Conservation (phyloP, 2,113 vertebrate species). For the Antennarius striatus region DNA sequence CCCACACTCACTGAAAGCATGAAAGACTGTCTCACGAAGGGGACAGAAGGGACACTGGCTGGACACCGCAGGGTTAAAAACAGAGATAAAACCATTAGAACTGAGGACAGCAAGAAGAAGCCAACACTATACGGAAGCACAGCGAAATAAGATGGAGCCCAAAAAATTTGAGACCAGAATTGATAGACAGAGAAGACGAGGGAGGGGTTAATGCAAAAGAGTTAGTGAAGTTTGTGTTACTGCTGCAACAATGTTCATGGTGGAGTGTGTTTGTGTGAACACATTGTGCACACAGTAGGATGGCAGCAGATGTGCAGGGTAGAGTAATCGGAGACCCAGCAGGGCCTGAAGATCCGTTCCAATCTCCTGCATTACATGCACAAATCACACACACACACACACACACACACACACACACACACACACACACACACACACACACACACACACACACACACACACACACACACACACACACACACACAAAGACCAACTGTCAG, state of each 20-base stretch:
- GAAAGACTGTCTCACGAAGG: too few species aligned
- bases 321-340: conserved; percentile 73
- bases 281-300: conserved; percentile 58
- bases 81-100: too few species aligned
- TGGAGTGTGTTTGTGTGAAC: conserved; percentile 22
- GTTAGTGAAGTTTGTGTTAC: conserved; percentile 58
- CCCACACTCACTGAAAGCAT: too few species aligned
- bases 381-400: conserved; percentile 8
- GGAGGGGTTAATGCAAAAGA: conserved; percentile 60
- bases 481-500: conserved; percentile 23
- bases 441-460: conserved; percentile 10
- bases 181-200: conserved; percentile 46
- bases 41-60: too few species aligned
- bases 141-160: too few species aligned
- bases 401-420: conserved; percentile 13
- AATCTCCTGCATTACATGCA: conserved; percentile 46
- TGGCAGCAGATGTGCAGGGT: conserved; percentile 76
- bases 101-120: background rate
- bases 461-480: conserved; percentile 13
- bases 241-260: conserved; percentile 24
- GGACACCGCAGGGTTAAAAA: too few species aligned
- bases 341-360: conserved; percentile 59
- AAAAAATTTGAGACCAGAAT: conserved; percentile 2
- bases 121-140: background rate
- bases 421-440: conserved; percentile 21